A percentile compares a stretch with the other conserved stretches of the same genome.
phyloP scores from a whole-genome alignment of 2,888 invertebrate species.

The Petrolisthes manimaculis region DNA sequence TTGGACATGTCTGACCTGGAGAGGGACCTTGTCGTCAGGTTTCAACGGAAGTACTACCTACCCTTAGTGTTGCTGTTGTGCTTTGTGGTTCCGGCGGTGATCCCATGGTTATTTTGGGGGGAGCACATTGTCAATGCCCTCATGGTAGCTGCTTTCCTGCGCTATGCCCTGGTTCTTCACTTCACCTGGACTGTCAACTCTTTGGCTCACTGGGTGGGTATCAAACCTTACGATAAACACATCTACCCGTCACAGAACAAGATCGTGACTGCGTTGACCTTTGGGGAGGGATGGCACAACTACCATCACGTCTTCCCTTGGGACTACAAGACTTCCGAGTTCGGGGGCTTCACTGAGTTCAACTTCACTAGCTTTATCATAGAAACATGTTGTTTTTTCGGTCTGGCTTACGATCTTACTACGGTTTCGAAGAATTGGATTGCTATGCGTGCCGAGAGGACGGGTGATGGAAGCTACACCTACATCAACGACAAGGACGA shows the following conservation, averaged over 20 bases:
- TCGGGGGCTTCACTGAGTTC: conserved; percentile 68
- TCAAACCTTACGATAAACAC: conserved; percentile 85
- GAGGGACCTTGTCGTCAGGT: conserved; percentile 84
- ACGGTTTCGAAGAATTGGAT: conserved; percentile 71
- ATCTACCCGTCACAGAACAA: conserved; percentile 67
- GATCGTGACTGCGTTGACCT: conserved; percentile 72
- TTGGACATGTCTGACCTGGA: conserved; percentile 87
- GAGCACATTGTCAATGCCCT: conserved; percentile 84
- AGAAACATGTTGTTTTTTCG: conserved; percentile 84
- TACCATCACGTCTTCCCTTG: conserved; percentile 94
- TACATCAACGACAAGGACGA: too few species aligned
- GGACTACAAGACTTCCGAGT: conserved; percentile 91
- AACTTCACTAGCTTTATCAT: conserved; percentile 84
- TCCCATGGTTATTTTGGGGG: conserved; percentile 87
- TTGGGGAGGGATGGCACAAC: conserved; percentile 94
- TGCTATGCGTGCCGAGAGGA: too few species aligned
- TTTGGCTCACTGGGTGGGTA: conserved; percentile 93
- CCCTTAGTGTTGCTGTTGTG: conserved; percentile 82
- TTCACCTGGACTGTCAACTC: conserved; percentile 94
- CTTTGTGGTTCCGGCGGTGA: conserved; percentile 83
- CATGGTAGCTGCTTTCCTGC: conserved; percentile 78
- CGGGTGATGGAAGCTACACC: too few species aligned
- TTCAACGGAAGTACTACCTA: conserved; percentile 87
- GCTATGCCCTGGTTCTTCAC: conserved; percentile 72
- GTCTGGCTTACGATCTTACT: conserved; percentile 89